A percentile compares a stretch with the other conserved stretches of the same genome.
phyloP scores from a whole-genome alignment of 2,797 vertebrate genomes.

The Gymnocypris eckloni region DNA sequence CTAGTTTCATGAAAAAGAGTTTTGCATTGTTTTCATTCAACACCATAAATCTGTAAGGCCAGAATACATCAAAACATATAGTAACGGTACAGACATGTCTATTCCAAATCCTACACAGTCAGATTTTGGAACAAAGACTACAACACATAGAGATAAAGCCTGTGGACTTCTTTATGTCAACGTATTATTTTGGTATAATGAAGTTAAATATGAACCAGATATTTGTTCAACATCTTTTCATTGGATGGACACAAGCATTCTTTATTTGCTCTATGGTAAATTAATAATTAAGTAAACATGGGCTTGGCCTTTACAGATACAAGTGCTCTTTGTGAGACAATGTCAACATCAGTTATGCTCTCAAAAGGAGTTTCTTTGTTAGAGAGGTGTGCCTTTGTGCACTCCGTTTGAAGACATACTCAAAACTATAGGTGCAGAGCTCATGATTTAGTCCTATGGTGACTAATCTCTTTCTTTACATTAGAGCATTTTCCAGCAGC shows the following conservation, averaged over 20 bases:
- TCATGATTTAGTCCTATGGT: slow-evolving; percentile 18
- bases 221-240: slow-evolving; percentile 65
- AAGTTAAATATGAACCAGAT: slow-evolving; percentile 63
- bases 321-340: slow-evolving; percentile 73
- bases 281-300: slow-evolving; percentile 73
- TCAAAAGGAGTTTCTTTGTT: slow-evolving; percentile 56
- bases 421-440: slow-evolving; percentile 3
- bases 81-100: background rate
- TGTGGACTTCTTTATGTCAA: slow-evolving; percentile 49
- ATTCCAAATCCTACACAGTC: background rate
- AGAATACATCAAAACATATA: background rate
- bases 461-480: background rate
- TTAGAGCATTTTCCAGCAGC: background rate
- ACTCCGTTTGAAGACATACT: slow-evolving; percentile 57
- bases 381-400: slow-evolving; percentile 71
- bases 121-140: slow-evolving; percentile 1
- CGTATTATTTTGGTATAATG: slow-evolving; percentile 54
- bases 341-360: slow-evolving; percentile 75
- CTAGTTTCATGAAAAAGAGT: background rate
- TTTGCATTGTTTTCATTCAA: background rate
- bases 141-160: slow-evolving; percentile 45
- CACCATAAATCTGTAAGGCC: background rate
- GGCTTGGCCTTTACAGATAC: slow-evolving; percentile 69
- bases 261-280: slow-evolving; percentile 73
- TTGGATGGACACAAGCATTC: slow-evolving; percentile 49